Conservation (phyloP, 92 coral and sea anemone species). For the Desmophyllum pertusum region DNA sequence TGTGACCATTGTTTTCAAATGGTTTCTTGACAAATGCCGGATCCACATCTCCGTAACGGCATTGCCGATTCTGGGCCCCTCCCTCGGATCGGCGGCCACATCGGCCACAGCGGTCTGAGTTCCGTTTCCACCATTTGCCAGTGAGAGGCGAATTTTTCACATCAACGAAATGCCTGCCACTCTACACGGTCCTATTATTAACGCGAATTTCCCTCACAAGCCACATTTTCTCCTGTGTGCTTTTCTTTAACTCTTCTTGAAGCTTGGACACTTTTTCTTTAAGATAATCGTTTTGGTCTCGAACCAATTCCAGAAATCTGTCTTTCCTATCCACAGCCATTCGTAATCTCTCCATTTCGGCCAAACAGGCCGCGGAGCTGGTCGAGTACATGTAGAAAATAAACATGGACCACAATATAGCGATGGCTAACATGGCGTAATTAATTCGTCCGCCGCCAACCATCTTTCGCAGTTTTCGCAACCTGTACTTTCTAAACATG, state of each 20-base stretch:
- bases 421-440: neutral
- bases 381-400: conserved; percentile 10
- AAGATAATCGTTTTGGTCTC: conserved; percentile 39
- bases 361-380: neutral
- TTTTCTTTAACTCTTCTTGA: neutral
- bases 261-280: conserved; percentile 15
- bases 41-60: too few relatives aligned
- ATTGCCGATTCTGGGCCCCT: too few relatives aligned
- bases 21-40: too few relatives aligned
- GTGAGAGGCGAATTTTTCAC: neutral
- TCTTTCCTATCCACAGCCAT: conserved; percentile 50
- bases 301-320: conserved; percentile 40
- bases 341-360: neutral
- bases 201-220: neutral
- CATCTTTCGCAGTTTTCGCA: neutral
- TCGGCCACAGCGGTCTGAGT: too few relatives aligned
- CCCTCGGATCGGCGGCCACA: too few relatives aligned
- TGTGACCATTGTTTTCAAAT: too few relatives aligned
- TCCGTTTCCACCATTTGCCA: too few relatives aligned
- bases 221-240: conserved; percentile 1
- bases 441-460: neutral
- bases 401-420: conserved; percentile 18
- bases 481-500: neutral
- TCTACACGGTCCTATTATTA: too few relatives aligned
- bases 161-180: too few relatives aligned